Evolutionary conservation across 2,888 invertebrate genomes (phyloP).

Genomic region (Agrotis clavis): DNA sequence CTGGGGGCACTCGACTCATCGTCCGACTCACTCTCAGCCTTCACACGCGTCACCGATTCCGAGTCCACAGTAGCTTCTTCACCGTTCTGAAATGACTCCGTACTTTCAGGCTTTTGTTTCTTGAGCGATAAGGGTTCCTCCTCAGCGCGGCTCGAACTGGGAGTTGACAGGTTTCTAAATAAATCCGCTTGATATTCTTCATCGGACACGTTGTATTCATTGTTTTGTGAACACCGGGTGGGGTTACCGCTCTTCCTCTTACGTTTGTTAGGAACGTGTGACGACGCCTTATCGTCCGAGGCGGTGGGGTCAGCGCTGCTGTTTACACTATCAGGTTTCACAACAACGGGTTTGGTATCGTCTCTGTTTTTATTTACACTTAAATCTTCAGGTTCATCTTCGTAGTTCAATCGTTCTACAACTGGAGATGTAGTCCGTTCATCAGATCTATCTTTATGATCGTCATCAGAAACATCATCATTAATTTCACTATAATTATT

Average conservation of each 20-base stretch:
- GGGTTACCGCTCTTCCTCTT: constrained; percentile 96
- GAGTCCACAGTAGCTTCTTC: constrained; percentile 84
- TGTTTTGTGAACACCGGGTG: constrained; percentile 93
- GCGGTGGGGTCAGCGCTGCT: constrained; percentile 80
- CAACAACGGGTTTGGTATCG: constrained; percentile 89
- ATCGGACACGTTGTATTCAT: constrained; percentile 88
- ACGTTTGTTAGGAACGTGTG: constrained; percentile 92
- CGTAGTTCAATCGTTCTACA: constrained; percentile 81
- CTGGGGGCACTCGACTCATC: constrained; percentile 88
- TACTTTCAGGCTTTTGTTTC: constrained; percentile 87
- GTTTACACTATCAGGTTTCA: constrained; percentile 76
- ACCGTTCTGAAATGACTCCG: constrained; percentile 87
- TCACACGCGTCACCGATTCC: constrained; percentile 84
- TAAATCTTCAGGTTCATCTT: constrained; percentile 93
- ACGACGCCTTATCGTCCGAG: constrained; percentile 86
- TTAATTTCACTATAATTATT: constrained; percentile 84
- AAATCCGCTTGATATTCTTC: constrained; percentile 87
- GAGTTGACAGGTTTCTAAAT: constrained; percentile 86
- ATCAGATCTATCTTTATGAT: constrained; percentile 76
- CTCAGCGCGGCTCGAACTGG: constrained; percentile 82
- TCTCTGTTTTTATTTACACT: constrained; percentile 93
- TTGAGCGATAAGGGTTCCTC: constrained; percentile 88
- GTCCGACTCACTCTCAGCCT: constrained; percentile 89
- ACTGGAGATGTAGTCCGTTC: constrained; percentile 75
- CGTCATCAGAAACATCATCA: constrained; percentile 82